phyloP scores from a whole-genome alignment of 1,140 invertebrate genomes.

The Camponotus floridanus region DNA sequence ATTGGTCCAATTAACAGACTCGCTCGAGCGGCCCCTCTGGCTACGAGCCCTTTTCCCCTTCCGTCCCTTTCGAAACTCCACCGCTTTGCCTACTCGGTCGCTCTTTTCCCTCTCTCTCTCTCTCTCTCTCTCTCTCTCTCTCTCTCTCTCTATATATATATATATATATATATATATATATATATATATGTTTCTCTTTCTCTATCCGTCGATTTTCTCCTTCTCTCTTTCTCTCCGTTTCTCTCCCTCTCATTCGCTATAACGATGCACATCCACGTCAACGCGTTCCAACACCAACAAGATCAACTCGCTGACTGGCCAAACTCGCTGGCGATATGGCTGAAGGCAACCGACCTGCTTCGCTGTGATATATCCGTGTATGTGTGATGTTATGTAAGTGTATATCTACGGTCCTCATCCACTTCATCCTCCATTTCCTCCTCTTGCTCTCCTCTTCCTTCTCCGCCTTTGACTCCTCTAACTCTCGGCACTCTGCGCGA shows the following conservation, averaged over 20 bases:
- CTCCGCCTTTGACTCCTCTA: constrained; percentile 40
- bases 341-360: constrained; percentile 68
- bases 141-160: no score
- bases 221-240: constrained; percentile 5
- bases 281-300: constrained; percentile 65
- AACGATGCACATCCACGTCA: constrained; percentile 64
- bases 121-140: not conserved
- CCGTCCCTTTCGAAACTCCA: constrained; percentile 46
- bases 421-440: constrained; percentile 37
- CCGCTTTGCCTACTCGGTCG: constrained; percentile 44
- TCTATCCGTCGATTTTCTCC: not conserved
- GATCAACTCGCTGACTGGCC: constrained; percentile 61
- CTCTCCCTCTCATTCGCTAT: constrained; percentile 41
- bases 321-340: constrained; percentile 68
- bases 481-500: constrained; percentile 44
- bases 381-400: constrained; percentile 41
- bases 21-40: constrained; percentile 81
- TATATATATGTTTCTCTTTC: not conserved
- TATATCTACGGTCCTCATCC: constrained; percentile 38
- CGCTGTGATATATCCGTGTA: constrained; percentile 58
- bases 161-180: no score
- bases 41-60: constrained; percentile 47
- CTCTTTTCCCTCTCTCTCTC: constrained; percentile 46
- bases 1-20: constrained; percentile 86
- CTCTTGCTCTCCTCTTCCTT: constrained; percentile 21